Base-by-base conservation (phyloP, 2,113 vertebrate genomes). In the Ammodramus savannarum region DNA sequence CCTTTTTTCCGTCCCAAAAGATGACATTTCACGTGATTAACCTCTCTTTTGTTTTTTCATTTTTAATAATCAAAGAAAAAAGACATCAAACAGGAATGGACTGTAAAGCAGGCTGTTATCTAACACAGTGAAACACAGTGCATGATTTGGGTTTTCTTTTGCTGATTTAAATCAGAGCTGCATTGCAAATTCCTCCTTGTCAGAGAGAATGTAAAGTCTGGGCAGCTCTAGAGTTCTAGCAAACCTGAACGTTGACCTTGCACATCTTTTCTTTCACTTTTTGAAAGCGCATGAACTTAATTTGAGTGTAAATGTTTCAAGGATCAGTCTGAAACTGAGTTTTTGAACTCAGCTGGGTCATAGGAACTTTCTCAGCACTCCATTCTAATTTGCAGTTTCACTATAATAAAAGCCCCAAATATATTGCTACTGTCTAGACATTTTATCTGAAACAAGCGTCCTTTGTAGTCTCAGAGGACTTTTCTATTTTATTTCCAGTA, bases 401-500 rank as follows among this genome's bases (percentile, higher is more conserved):
- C 98, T 98, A 96, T 98, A 98, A 98, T 98, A 98, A 98, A 98
- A 98, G 94, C 90, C 94, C 95, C 97, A 98, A 98, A 98, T 98
- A 98, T 98, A 98, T 98, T 98, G 98, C 98, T 97, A 97, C 98
- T 98, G 98, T 98, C 98, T 98, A 98, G 98, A 98, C 98, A 62
- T 98, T 98, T 98, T 98, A 98, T 98, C 98, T 98, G 98, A 98
- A 98, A 98, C 98, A 98, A 98, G 98, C 98, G 98, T 98, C 98
- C 98, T 98, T 98, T 97, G 96, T 98, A 98, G 98, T 98, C 98
- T 98, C 98, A 98, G 86, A 98, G 98, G 98, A 98, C 98, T 97
- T 98, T 98, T 97, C 97, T 97, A 98, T 99, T 99, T 99, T 98
- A 99, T 99, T 99, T 98, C 98, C 98, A 98, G 99, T 99, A 99